A percentile compares a stretch with the other conserved stretches of the same genome.
Conservation (phyloP, 2,797 vertebrate species). For the Ctenopoma kingsleyae region DNA sequence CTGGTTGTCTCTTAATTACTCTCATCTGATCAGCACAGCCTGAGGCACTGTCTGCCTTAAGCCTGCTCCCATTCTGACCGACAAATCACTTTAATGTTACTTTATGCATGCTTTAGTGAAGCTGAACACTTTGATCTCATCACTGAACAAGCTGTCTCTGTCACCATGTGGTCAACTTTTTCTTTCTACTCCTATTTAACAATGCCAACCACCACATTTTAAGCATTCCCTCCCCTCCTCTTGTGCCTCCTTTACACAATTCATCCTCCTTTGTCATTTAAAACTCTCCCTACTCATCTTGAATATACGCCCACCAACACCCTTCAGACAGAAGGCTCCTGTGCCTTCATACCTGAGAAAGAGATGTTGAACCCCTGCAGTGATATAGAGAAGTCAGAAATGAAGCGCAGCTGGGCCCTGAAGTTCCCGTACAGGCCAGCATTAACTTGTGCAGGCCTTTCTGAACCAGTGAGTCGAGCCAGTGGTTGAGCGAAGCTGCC, state of each 20-base stretch:
- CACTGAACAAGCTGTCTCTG: slow-evolving; percentile 30
- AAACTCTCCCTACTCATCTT: slow-evolving; percentile 7
- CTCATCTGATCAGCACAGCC: slow-evolving; percentile 61
- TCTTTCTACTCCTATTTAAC: slow-evolving; percentile 18
- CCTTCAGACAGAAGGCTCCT: slow-evolving; percentile 32
- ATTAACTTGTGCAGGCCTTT: slow-evolving; percentile 78
- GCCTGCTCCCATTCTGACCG: slow-evolving; percentile 48
- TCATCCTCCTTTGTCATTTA: slow-evolving; percentile 8
- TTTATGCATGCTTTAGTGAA: slow-evolving; percentile 54
- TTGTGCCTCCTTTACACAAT: slow-evolving; percentile 12
- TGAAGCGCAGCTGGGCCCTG: slow-evolving; percentile 87
- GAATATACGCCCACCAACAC: neutral
- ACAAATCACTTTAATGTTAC: slow-evolving; percentile 66
- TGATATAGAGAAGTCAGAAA: slow-evolving; percentile 88
- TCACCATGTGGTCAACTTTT: neutral
- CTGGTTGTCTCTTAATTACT: slow-evolving; percentile 75
- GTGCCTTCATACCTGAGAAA: slow-evolving; percentile 76
- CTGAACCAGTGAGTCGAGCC: slow-evolving; percentile 85
- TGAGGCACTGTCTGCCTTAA: slow-evolving; percentile 58
- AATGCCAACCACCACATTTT: slow-evolving; percentile 34
- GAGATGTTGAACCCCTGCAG: slow-evolving; percentile 88
- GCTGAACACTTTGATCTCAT: slow-evolving; percentile 67
- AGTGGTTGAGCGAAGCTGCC: slow-evolving; percentile 84
- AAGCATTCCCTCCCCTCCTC: slow-evolving; percentile 4
- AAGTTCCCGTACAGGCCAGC: slow-evolving; percentile 87